Evolutionary conservation across 2,113 vertebrate genomes (phyloP).

Genomic region (Albula glossodonta): DNA sequence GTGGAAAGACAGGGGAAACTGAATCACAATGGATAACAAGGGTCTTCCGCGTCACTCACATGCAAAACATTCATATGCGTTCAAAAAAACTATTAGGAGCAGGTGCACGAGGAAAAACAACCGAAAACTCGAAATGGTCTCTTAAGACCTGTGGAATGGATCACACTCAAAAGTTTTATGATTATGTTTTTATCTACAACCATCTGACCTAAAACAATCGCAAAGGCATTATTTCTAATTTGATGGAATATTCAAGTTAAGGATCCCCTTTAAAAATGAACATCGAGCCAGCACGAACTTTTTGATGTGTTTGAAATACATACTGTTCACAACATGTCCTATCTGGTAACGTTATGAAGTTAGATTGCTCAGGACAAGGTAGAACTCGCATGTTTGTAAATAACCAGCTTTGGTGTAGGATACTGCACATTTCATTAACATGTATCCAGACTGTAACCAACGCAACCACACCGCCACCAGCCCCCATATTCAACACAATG

Average conservation of each 20-base stretch:
- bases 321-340: too few species aligned
- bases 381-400: background rate
- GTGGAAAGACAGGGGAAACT: background rate
- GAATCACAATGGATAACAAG: background rate
- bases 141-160: background rate
- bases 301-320: too few species aligned
- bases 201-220: background rate
- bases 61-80: background rate
- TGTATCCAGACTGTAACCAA: background rate
- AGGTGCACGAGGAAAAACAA: background rate
- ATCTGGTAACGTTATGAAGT: too few species aligned
- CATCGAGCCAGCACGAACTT: background rate
- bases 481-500: background rate
- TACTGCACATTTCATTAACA: background rate
- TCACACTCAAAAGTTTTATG: background rate
- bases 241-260: background rate
- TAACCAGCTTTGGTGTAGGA: background rate
- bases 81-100: background rate
- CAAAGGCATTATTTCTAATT: background rate
- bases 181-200: background rate
- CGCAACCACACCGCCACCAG: background rate
- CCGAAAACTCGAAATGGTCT: background rate
- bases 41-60: background rate
- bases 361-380: too few species aligned
- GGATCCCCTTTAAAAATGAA: background rate